These are phyloP conservation scores for Gymnoscelis rufifasciata DNA, from an alignment of 2,888 invertebrate genomes.

Conservation along the genomic window DNA sequence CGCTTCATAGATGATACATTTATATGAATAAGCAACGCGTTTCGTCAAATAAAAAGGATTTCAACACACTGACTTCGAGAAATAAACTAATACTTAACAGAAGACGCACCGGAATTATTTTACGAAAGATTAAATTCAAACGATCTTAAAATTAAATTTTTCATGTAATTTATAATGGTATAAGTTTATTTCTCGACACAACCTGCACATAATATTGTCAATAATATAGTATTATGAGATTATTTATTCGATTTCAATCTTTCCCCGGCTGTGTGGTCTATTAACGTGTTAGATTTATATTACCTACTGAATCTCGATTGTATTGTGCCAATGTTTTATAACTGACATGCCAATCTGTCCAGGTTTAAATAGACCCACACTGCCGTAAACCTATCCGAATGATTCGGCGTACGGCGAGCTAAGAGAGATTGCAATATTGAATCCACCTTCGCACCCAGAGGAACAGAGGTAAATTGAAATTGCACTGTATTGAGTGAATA, in stretches of 20 bases:
- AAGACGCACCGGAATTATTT: neutral
- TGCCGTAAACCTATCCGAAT: conserved; percentile 59
- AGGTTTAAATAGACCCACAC: conserved; percentile 73
- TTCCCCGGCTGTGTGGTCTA: conserved; percentile 62
- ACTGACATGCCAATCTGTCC: conserved; percentile 70
- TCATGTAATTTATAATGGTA: conserved; percentile 16
- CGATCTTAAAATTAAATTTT: conserved; percentile 4
- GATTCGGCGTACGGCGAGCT: conserved; percentile 59
- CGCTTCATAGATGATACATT: conserved; percentile 55
- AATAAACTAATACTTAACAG: conserved; percentile 7
- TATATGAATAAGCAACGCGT: conserved; percentile 43
- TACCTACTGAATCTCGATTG: conserved; percentile 34
- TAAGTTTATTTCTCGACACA: conserved; percentile 59
- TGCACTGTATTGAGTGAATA: conserved; percentile 62
- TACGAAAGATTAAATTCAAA: conserved; percentile 1
- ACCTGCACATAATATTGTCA: conserved; percentile 43
- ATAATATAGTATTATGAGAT: conserved; percentile 38
- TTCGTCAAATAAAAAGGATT: conserved; percentile 28
- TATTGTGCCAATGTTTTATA: conserved; percentile 59
- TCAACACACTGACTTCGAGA: conserved; percentile 16
- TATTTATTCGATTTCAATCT: conserved; percentile 32
- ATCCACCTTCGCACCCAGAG: conserved; percentile 54
- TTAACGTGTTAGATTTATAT: conserved; percentile 31
- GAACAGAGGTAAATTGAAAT: conserved; percentile 73
- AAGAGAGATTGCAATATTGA: conserved; percentile 47